Percentiles rank a stretch among this genome's conserved stretches.
These are phyloP conservation scores for Trichogramma evanescens DNA, from an alignment of 2,888 invertebrate species.

Conservation along the genomic window DNA sequence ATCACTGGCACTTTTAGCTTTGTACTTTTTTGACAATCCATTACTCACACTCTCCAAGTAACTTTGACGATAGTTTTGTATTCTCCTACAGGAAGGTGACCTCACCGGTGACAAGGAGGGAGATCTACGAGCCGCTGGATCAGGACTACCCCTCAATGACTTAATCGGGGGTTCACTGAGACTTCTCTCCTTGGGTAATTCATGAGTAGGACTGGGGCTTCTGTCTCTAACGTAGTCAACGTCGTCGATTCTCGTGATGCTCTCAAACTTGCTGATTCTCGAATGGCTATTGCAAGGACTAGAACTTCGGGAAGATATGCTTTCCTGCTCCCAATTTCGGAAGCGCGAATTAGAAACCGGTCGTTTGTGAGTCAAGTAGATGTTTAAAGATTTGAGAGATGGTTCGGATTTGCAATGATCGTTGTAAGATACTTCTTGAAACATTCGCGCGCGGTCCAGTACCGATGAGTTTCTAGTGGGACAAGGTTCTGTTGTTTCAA, in stretches of 20 bases:
- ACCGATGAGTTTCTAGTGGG: constrained; percentile 55
- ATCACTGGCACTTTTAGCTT: constrained; percentile 64
- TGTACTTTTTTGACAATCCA: constrained; percentile 45
- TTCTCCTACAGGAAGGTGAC: constrained; percentile 62
- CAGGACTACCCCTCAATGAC: constrained; percentile 34
- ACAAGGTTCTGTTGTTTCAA: constrained; percentile 40
- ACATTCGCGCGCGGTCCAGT: constrained; percentile 62
- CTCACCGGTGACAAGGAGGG: constrained; percentile 57
- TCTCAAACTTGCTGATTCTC: constrained; percentile 41
- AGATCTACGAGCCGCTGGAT: constrained; percentile 36
- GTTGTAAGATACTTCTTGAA: constrained; percentile 53
- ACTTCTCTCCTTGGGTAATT: constrained; percentile 52
- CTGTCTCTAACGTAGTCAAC: constrained; percentile 35
- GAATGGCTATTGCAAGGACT: constrained; percentile 52
- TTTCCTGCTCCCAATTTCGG: constrained; percentile 59
- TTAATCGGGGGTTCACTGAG: constrained; percentile 61
- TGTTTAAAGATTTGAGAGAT: constrained; percentile 53
- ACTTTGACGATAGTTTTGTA: constrained; percentile 50
- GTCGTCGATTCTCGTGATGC: constrained; percentile 39
- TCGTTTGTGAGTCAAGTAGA: constrained; percentile 62
- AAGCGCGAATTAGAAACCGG: constrained; percentile 70
- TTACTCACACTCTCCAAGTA: constrained; percentile 23
- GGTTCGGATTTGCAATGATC: constrained; percentile 52
- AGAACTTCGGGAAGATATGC: constrained; percentile 47
- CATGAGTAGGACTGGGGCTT: constrained; percentile 42